phyloP scores from a whole-genome alignment of 2,113 vertebrate genomes.

The Anguilla japonica region DNA sequence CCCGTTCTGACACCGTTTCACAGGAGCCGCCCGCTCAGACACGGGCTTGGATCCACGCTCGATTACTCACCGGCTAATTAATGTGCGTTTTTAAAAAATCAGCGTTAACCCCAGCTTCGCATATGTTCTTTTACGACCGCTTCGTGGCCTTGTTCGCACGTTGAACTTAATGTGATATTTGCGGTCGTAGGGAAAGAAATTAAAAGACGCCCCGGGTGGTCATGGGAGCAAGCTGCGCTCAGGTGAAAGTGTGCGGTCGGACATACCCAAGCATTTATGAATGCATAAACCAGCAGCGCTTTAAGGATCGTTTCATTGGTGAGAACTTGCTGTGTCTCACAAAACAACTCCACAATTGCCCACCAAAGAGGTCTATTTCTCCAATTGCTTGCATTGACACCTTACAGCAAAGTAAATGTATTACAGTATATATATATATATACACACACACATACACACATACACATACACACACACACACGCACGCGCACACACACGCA shows the following conservation, averaged over 20 bases:
- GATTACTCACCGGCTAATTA: neutral
- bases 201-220: too few species aligned
- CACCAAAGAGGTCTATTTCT: too few species aligned
- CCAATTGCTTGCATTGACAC: too few species aligned
- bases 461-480: too few species aligned
- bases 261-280: neutral
- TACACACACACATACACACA: too few species aligned
- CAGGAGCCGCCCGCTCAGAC: neutral
- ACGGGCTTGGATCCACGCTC: neutral
- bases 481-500: too few species aligned
- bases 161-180: too few species aligned
- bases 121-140: neutral
- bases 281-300: neutral
- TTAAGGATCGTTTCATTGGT: neutral
- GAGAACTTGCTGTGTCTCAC: neutral
- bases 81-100: neutral
- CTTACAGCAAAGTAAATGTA: too few species aligned
- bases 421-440: too few species aligned
- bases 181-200: too few species aligned
- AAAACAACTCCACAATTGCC: neutral
- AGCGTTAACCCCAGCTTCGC: neutral
- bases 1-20: neutral
- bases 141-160: too few species aligned
- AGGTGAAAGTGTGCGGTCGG: neutral
- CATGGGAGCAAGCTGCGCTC: too few species aligned